A percentile compares a stretch with the other conserved stretches of the same genome.
These are phyloP conservation scores for Plectrocnemia conspersa DNA, from an alignment of 1,140 invertebrate genomes.

Conservation along the genomic window DNA sequence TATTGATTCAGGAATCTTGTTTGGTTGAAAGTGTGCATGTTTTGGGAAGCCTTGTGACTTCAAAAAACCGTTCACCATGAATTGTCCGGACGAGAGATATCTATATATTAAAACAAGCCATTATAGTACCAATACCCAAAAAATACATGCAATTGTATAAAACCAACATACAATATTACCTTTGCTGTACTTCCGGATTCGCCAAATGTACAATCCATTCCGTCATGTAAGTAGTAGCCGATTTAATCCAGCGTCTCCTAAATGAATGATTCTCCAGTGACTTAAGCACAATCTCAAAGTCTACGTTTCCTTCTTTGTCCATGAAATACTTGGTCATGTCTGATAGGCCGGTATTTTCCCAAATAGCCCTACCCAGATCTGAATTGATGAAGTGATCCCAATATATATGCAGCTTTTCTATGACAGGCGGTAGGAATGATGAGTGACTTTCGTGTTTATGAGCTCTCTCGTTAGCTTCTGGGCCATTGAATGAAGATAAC, in stretches of 20 bases:
- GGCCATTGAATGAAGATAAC: conserved; percentile 51
- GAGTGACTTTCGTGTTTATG: conserved; percentile 67
- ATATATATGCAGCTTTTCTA: conserved; percentile 68
- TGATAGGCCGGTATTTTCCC: conserved; percentile 66
- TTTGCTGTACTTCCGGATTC: conserved; percentile 68
- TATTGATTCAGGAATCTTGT: conserved; percentile 62
- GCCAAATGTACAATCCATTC: conserved; percentile 68
- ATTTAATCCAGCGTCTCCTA: conserved; percentile 71
- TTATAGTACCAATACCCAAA: conserved; percentile 4
- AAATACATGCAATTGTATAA: conserved; percentile 1
- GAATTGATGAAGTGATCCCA: conserved; percentile 77
- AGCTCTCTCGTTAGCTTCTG: conserved; percentile 50
- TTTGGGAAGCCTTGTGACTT: conserved; percentile 71
- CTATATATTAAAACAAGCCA: conserved; percentile 42
- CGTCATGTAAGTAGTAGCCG: conserved; percentile 66
- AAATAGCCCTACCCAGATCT: conserved; percentile 66
- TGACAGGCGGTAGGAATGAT: conserved; percentile 65
- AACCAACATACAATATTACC: conserved; percentile 51
- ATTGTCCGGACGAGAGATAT: conserved; percentile 63
- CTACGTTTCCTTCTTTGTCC: conserved; percentile 62
- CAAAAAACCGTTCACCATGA: conserved; percentile 69
- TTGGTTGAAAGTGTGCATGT: conserved; percentile 63
- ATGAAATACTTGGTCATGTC: conserved; percentile 55
- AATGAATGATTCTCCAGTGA: conserved; percentile 73
- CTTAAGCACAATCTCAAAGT: conserved; percentile 66